phyloP scores from a whole-genome alignment of 2,888 invertebrate species.

The Lepidocyrtoides sp. region DNA sequence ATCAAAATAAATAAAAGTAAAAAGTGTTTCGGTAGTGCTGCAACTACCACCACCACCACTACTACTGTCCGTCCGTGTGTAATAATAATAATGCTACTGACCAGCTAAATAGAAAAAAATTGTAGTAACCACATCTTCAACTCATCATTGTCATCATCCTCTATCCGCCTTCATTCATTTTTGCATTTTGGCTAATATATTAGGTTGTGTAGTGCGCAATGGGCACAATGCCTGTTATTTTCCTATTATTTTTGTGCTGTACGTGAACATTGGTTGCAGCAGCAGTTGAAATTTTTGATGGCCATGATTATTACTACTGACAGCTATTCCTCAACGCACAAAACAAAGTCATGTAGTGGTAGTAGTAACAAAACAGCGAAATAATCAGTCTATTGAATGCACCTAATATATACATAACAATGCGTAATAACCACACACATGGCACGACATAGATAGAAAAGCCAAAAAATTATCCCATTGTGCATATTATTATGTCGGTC shows the following conservation, averaged over 20 bases:
- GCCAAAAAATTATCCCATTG: background rate
- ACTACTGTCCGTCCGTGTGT: background rate
- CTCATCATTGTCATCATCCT: slow-evolving; percentile 31
- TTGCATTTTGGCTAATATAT: background rate
- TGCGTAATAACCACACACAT: slow-evolving; percentile 34
- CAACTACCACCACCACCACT: no score
- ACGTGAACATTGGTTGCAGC: slow-evolving; percentile 22
- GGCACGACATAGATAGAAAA: slow-evolving; percentile 30
- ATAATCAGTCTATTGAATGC: slow-evolving; percentile 21
- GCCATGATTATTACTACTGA: slow-evolving; percentile 67
- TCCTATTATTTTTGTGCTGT: slow-evolving; percentile 51
- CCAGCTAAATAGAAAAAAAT: slow-evolving; percentile 25
- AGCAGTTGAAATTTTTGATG: slow-evolving; percentile 61
- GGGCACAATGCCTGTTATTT: slow-evolving; percentile 7
- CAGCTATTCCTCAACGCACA: slow-evolving; percentile 52
- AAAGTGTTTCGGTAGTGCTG: background rate
- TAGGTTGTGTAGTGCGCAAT: no score
- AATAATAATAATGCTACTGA: slow-evolving; percentile 6
- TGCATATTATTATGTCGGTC: slow-evolving; percentile 63
- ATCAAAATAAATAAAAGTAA: background rate
- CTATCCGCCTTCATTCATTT: slow-evolving; percentile 42
- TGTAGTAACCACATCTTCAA: slow-evolving; percentile 49
- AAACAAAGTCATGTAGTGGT: slow-evolving; percentile 21
- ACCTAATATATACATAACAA: slow-evolving; percentile 25
- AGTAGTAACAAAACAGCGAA: background rate